Conservation (phyloP, 2,113 vertebrate species). For the Erythrocebus patas region DNA sequence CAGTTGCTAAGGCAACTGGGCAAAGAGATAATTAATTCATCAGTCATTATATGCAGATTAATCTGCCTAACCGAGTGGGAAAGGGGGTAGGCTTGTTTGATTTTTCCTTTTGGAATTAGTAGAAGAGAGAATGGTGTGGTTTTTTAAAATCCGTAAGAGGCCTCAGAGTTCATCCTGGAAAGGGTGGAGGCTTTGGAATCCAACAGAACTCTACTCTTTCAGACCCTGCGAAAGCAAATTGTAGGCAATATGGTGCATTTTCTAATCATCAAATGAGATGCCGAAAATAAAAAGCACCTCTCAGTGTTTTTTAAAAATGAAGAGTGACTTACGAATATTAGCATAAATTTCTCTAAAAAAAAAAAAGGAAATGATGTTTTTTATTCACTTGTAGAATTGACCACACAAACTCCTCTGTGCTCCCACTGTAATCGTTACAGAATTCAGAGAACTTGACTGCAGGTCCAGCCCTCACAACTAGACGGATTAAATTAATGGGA, state of each 20-base stretch:
- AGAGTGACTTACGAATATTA: background rate
- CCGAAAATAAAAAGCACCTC: background rate
- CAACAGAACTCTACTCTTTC: background rate
- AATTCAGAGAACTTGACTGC: background rate
- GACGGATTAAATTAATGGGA: background rate
- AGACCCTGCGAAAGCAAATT: background rate
- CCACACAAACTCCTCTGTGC: background rate
- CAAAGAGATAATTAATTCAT: conserved; percentile 64
- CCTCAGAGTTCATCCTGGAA: background rate
- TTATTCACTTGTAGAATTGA: background rate
- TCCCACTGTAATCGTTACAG: background rate
- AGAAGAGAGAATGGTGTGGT: background rate
- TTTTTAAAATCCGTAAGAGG: background rate
- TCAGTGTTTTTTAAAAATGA: background rate
- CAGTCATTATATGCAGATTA: conserved; percentile 67
- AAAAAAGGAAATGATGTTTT: background rate
- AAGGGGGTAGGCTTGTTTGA: background rate
- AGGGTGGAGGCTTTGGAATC: background rate
- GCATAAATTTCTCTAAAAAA: background rate
- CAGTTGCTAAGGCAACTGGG: conserved; percentile 69
- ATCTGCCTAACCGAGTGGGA: conserved; percentile 15
- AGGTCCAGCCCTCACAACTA: background rate
- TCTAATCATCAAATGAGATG: background rate
- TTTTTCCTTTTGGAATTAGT: conserved; percentile 5
- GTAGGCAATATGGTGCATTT: background rate